Base-by-base conservation (phyloP, 2,888 invertebrate genomes). In the Himalopsyche anomala region DNA sequence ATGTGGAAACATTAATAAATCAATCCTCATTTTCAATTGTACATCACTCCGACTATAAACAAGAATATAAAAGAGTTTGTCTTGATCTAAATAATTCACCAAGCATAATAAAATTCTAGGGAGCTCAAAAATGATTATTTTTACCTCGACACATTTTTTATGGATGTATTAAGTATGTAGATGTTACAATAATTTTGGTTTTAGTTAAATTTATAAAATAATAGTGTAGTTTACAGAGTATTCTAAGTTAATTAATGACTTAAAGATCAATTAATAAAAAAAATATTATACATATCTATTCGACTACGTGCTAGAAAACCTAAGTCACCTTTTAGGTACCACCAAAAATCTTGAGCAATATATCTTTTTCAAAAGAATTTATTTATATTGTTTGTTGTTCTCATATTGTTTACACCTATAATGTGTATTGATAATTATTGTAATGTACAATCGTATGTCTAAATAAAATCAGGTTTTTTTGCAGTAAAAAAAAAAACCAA, bases 231-330 rank as follows among this genome's bases (percentile, higher is more conserved):
- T 74, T 74, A 74, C 74, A 12, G 36, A 74, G 74, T 74, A 74
- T 74, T 74, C 38, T 74, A 12, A 74, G 74, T 74, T 36, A 74
- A 74, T 38, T 74, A 74, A 38, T 74, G 74, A 74, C 74, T 74
- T 74, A 38, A 15, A 36, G 36, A 74, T 74, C 74, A 74, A 74
- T 74, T 74, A 74, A 74, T 74, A 74, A 74, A 74, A 28, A 74
- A 74, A 11, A 62, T 62, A 74, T 74, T 74, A 74, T 74, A 74
- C 74, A 74, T 74, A 74, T 74, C 74, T 74, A 74, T 74, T 74
- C 17, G 74, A 74, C 74, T 74, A 74, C 38, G 74, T 36, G 74
- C 74, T 74, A 74, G 74, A 74, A 74, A 74, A 36, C 74, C 74
- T 36, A 74, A 74, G 74, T 74, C 74, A 74, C 74, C 74, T 74